These are phyloP conservation scores for Tricholauxania praeusta DNA, from an alignment of 2,888 invertebrate genomes.

Conservation along the genomic window DNA sequence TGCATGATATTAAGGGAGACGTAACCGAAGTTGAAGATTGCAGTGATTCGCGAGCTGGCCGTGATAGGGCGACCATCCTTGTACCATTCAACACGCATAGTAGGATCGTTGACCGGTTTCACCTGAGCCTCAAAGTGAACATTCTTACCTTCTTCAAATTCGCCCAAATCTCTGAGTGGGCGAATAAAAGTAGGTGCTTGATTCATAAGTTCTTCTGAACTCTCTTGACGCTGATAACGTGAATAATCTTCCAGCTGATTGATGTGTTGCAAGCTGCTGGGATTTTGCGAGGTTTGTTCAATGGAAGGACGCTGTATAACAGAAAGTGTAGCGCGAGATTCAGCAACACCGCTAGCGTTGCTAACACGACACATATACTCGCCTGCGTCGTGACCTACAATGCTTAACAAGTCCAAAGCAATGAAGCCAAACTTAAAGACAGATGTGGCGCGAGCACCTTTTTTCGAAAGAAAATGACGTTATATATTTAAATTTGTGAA, in stretches of 20 bases:
- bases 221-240: conserved; percentile 86
- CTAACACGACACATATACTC: conserved; percentile 91
- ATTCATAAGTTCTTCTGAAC: conserved; percentile 82
- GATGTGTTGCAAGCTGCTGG: conserved; percentile 90
- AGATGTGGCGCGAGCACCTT: conserved; percentile 95
- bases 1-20: conserved; percentile 98
- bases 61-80: conserved; percentile 95
- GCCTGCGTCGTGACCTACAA: conserved; percentile 87
- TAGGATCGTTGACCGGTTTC: conserved; percentile 91
- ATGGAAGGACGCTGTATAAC: conserved; percentile 86
- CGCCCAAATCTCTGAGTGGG: conserved; percentile 86
- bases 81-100: conserved; percentile 96
- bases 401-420: conserved; percentile 89
- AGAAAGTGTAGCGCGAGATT: conserved; percentile 84
- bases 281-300: conserved; percentile 90
- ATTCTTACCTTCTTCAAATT: conserved; percentile 89
- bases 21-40: conserved; percentile 99
- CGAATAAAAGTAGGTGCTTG: conserved; percentile 90
- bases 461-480: conserved; percentile 19
- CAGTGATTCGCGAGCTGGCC: conserved; percentile 96
- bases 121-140: conserved; percentile 94
- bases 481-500: not conserved
- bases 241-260: conserved; percentile 92
- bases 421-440: conserved; percentile 98
- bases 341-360: conserved; percentile 87